A percentile compares a stretch with the other conserved stretches of the same genome.
phyloP scores from a whole-genome alignment of 2,797 vertebrate species.

The Molothrus aeneus region DNA sequence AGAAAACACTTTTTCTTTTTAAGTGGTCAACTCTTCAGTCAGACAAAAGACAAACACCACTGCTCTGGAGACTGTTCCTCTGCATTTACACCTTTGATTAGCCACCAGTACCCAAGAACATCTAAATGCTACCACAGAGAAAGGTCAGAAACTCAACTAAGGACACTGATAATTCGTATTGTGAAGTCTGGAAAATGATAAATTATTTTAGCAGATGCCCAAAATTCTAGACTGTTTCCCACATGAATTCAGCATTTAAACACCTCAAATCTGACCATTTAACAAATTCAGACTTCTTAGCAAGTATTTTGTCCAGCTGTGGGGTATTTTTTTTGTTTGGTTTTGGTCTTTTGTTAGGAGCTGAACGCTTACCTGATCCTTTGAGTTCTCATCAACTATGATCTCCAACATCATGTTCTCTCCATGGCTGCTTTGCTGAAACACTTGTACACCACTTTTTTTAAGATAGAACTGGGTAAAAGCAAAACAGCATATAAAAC shows the following conservation, averaged over 20 bases:
- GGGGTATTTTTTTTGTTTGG: background rate
- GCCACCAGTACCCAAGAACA: background rate
- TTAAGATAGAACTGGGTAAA: constrained; percentile 87
- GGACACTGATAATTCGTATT: background rate
- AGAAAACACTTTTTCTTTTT: background rate
- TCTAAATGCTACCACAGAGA: background rate
- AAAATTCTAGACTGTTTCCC: background rate
- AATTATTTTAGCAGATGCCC: background rate
- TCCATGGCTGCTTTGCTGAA: constrained; percentile 96
- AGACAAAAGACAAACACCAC: background rate
- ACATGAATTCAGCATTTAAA: background rate
- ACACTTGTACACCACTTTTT: constrained; percentile 92
- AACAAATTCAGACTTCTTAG: background rate
- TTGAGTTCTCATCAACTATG: constrained; percentile 67
- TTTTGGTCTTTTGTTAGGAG: background rate
- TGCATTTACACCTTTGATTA: background rate
- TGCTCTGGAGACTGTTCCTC: background rate
- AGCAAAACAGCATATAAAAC: constrained; percentile 16
- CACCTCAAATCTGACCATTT: background rate
- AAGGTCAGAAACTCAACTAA: background rate
- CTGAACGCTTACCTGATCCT: constrained; percentile 78
- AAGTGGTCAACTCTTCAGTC: background rate
- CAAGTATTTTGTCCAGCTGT: background rate
- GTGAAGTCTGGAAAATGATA: background rate
- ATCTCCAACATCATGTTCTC: constrained; percentile 96